phyloP scores from a whole-genome alignment of 23 tunicate genomes.

The Pegea sp. region DNA sequence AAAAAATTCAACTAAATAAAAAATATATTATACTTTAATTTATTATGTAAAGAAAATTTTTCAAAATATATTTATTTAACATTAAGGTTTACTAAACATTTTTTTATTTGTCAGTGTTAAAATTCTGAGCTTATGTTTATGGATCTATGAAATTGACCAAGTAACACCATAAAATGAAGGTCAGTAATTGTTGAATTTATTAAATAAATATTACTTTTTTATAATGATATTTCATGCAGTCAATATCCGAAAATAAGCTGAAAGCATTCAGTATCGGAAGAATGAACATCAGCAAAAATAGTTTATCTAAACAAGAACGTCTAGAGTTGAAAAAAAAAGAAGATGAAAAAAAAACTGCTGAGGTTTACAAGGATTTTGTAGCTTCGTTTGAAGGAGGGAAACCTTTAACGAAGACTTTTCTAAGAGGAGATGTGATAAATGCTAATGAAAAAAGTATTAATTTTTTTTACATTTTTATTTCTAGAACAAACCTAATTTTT shows the following conservation, averaged over 20 bases:
- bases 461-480: background rate
- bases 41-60: too few species aligned
- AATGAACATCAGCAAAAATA: conserved; percentile 61
- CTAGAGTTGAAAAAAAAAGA: conserved; percentile 57
- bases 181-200: too few species aligned
- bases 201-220: too few species aligned
- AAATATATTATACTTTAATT: too few species aligned
- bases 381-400: conserved; percentile 73
- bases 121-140: too few species aligned
- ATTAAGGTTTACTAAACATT: too few species aligned
- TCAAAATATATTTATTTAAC: too few species aligned
- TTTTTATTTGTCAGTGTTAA: too few species aligned
- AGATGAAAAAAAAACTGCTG: conserved; percentile 61
- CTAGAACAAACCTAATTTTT: background rate
- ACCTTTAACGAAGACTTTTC: conserved; percentile 52
- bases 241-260: conserved; percentile 70
- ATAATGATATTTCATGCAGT: too few species aligned
- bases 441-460: conserved; percentile 46
- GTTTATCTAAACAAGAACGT: conserved; percentile 50
- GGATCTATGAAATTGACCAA: too few species aligned
- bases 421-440: conserved; percentile 85
- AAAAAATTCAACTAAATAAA: too few species aligned
- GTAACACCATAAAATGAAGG: too few species aligned
- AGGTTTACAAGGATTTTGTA: conserved; percentile 70
- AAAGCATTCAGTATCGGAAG: conserved; percentile 91